Conservation (phyloP, 2,888 invertebrate species). For the Scaptomyza polygonia region DNA sequence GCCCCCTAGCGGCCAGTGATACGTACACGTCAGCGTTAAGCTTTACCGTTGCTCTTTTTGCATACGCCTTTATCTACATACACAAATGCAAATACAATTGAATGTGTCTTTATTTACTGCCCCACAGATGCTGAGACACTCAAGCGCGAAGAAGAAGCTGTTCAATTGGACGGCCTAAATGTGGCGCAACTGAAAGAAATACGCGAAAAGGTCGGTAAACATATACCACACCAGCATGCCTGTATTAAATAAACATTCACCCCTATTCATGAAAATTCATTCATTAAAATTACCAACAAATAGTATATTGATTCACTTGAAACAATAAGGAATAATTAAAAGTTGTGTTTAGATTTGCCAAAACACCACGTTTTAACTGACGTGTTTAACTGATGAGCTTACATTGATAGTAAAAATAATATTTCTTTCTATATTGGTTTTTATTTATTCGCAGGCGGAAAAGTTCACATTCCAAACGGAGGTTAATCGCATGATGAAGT, state of each 20-base stretch:
- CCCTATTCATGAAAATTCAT: conserved; percentile 3
- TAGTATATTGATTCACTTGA: too few relatives aligned
- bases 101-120: conserved; percentile 7
- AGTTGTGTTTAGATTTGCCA: too few relatives aligned
- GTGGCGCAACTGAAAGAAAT: conserved; percentile 97
- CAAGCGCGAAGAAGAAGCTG: conserved; percentile 97
- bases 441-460: conserved; percentile 86
- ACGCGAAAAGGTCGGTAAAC: conserved; percentile 87
- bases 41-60: conserved; percentile 32
- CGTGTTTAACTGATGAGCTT: too few relatives aligned
- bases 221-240: neutral
- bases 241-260: neutral
- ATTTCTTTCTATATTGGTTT: neutral
- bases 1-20: conserved; percentile 16
- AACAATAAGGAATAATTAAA: too few relatives aligned
- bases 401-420: too few relatives aligned
- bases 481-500: conserved; percentile 99
- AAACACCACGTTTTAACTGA: too few relatives aligned
- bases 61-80: conserved; percentile 45
- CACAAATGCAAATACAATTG: conserved; percentile 3
- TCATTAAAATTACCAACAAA: neutral
- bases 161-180: conserved; percentile 96
- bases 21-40: conserved; percentile 74
- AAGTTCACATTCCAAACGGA: conserved; percentile 98
- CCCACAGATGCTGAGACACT: conserved; percentile 93